Evolutionary conservation across 2,888 invertebrate genomes (phyloP).

Genomic region (Ceramica pisi): DNA sequence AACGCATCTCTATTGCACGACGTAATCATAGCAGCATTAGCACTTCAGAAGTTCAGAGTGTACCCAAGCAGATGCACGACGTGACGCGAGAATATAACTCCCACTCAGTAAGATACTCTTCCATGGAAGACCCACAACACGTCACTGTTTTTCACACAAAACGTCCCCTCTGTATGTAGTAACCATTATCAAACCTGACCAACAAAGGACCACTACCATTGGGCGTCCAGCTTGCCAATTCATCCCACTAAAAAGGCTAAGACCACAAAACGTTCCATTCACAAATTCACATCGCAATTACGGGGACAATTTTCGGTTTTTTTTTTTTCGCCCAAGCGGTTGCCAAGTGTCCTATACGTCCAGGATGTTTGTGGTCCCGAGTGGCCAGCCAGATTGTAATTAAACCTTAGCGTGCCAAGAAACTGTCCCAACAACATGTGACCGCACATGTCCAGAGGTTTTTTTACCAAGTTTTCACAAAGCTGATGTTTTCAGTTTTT

Average conservation of each 20-base stretch:
- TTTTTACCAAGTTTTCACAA: constrained; percentile 49
- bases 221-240: constrained; percentile 48
- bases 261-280: constrained; percentile 64
- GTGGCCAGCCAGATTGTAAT: constrained; percentile 67
- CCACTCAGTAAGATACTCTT: neutral
- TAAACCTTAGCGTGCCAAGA: constrained; percentile 70
- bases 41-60: too few relatives aligned
- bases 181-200: constrained; percentile 5
- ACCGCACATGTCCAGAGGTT: constrained; percentile 59
- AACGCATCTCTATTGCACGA: too few relatives aligned
- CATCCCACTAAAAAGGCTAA: constrained; percentile 48
- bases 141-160: neutral
- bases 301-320: constrained; percentile 63
- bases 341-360: constrained; percentile 66
- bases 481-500: constrained; percentile 52
- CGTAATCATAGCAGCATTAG: too few relatives aligned
- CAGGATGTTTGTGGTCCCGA: constrained; percentile 69
- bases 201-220: constrained; percentile 32
- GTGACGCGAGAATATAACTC: neutral
- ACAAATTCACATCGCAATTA: constrained; percentile 72
- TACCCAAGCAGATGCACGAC: too few relatives aligned
- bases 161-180: neutral
- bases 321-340: constrained; percentile 62
- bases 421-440: constrained; percentile 67
- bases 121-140: neutral